Evolutionary conservation across 2,888 invertebrate species (phyloP).

Genomic region (Argyresthia goedartella): DNA sequence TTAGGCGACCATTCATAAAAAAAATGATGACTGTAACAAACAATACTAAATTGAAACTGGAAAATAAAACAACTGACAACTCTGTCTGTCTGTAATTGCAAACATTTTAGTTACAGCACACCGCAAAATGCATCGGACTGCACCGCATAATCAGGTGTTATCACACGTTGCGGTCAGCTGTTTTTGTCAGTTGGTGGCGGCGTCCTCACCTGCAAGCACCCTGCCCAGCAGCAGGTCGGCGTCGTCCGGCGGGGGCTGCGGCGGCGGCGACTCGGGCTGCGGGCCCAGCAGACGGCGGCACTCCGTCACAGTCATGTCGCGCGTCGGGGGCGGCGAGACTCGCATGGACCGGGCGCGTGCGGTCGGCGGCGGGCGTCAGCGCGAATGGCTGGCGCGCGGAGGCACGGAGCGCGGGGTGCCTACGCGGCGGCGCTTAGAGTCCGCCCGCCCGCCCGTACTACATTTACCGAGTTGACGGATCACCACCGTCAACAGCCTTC

Average conservation of each 20-base stretch:
- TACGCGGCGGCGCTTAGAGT: slow-evolving; percentile 21
- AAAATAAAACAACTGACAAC: too few relatives aligned
- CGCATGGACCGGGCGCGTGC: slow-evolving; percentile 63
- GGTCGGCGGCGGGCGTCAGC: slow-evolving; percentile 62
- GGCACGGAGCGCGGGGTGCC: slow-evolving; percentile 56
- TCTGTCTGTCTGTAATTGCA: too few relatives aligned
- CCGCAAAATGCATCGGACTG: too few relatives aligned
- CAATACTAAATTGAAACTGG: too few relatives aligned
- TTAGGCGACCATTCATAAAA: too few relatives aligned
- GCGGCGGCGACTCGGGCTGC: slow-evolving; percentile 17
- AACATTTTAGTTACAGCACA: too few relatives aligned
- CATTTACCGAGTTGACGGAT: not conserved
- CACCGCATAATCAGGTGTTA: too few relatives aligned
- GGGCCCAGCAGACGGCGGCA: slow-evolving; percentile 34
- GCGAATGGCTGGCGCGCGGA: slow-evolving; percentile 63
- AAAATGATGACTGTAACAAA: too few relatives aligned
- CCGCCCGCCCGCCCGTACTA: slow-evolving; percentile 16
- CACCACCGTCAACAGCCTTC: too few relatives aligned
- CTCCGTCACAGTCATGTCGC: slow-evolving; percentile 62
- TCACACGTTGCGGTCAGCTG: too few relatives aligned
- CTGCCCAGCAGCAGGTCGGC: slow-evolving; percentile 57
- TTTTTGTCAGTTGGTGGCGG: too few relatives aligned
- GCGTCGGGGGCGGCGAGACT: slow-evolving; percentile 32
- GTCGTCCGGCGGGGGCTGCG: slow-evolving; percentile 28
- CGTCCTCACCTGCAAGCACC: slow-evolving; percentile 54